Evolutionary conservation across 2,113 vertebrate genomes (phyloP), one percentile per base, ranked within the genome.

Genomic region (Cynocephalus volans): DNA sequence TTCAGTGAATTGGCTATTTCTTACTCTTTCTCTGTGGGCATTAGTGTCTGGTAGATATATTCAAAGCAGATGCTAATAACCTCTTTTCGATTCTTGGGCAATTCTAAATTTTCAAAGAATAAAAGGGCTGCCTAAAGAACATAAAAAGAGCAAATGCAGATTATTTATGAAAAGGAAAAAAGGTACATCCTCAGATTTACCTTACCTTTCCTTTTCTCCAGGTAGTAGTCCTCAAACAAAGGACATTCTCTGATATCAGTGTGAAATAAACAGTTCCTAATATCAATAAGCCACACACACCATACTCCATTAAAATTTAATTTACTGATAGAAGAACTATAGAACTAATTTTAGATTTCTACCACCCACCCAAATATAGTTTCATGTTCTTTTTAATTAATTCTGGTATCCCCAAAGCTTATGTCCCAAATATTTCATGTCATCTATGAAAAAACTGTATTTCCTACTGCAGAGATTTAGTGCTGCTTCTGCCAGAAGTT

Each of bases 341-440:
- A 88, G 82, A 90, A 90, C 75, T 93, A 69, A 3, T 96, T 97
- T 97, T 84, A 94, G 64, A 33, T 97, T 97, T 77, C 84, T 64
- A 65, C 17, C 70, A 67, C 54, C 89, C 82, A 76, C 75, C 95
- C 92, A 33, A 95, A 96, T 96, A 60, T 65, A 84, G 56, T 97
- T 97, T 90, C 76, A 82, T 14, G 1, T 97, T 97, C 92, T 95
- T 90, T 97, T 97, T 97, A 84, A 97, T 98, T 97, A 95, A 98
- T 81, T 97, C 84, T 69, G 79, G 98, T 64, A 92, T 92, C n/a
- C 28, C 69, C 1, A 93, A 82, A 90, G 50, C 79, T 90, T 64
- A 9, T 88, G 90, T 88, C 73, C 75, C 75, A 64, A 52, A 90
- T 95, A 95, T 87, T 97, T 92, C 77, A 3, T 6, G 45, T 94